A percentile compares a stretch with the other conserved stretches of the same genome.
Evolutionary conservation across 2,888 invertebrate genomes (phyloP).

Genomic region (Caenorhabditis uteleia): DNA sequence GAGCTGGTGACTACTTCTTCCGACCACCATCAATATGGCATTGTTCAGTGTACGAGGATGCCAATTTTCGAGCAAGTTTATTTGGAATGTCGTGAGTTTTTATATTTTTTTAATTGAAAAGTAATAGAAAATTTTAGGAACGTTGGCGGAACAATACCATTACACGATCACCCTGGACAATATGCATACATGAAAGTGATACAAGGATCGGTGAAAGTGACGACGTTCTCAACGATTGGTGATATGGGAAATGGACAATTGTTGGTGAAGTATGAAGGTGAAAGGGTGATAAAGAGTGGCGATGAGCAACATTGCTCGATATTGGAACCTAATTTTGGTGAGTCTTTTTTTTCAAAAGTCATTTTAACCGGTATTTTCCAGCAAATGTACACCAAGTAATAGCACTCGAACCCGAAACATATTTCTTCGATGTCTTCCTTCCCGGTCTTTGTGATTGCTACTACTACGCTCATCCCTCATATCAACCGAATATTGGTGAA

Average conservation of each 20-base stretch:
- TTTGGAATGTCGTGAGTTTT: slow-evolving; percentile 25
- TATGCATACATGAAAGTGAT: slow-evolving; percentile 56
- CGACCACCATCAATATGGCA: no score
- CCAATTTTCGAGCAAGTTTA: slow-evolving; percentile 10
- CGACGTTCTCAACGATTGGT: slow-evolving; percentile 4
- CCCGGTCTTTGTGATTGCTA: no score
- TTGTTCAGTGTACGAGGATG: slow-evolving; percentile 23
- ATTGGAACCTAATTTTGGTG: slow-evolving; percentile 12
- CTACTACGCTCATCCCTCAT: no score
- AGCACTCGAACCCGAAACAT: slow-evolving; percentile 52
- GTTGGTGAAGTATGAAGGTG: slow-evolving; percentile 48
- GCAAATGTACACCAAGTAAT: slow-evolving; percentile 32
- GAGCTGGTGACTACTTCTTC: no score
- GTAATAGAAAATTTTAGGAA: slow-evolving; percentile 8
- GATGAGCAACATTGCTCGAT: slow-evolving; percentile 4
- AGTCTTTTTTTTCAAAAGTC: not conserved
- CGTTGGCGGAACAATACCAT: slow-evolving; percentile 37
- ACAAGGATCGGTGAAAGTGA: slow-evolving; percentile 44
- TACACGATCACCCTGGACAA: slow-evolving; percentile 59
- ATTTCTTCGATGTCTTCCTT: slow-evolving; percentile 60
- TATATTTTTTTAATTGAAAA: not conserved
- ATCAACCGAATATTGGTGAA: no score
- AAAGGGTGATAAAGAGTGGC: slow-evolving; percentile 3
- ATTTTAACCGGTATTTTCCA: slow-evolving; percentile 3
- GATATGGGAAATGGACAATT: not conserved